Base-by-base conservation (phyloP, 2,797 vertebrate genomes). In the Manis crassicaudata region DNA sequence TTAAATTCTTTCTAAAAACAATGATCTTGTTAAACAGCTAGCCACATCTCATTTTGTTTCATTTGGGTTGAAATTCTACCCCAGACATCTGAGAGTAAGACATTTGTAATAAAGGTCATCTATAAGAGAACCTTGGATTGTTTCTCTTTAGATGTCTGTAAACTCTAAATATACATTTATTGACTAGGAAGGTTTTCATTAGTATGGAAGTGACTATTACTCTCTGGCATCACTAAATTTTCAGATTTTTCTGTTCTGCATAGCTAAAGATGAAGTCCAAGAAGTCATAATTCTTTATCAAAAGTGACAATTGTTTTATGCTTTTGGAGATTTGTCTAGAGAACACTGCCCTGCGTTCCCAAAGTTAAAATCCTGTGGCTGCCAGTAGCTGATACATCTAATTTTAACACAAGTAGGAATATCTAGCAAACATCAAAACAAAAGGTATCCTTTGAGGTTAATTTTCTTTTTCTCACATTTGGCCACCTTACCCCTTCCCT, bases 351-450 rank as follows among this genome's bases (percentile, higher is more conserved):
- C 79, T 84, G 73, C 83, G 7, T 97, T 97, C 96, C 95, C 68
- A 96, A 62, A n/a, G 21, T 75, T 65, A 70, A 75, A 97, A 95
- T 97, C 82, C 50, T 96, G 46, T 83, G 88, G 25, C 73, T 93
- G 43, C 58, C 54, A 32, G 40, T 92, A 60, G 37, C 54, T 60
- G 23, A 88, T 97, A 96, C 83, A 93, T 97, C 92, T 98, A 94
- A 97, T 98, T 98, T 98, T 98, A 98, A 96, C 95, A 94, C 84
- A 97, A 96, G 97, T 93, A 81, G 97, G 92, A 95, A 79, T 13
- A 46, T 87, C 89, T 96, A 93, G 93, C 97, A 97, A 97, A 95
- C 94, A 96, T 96, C 94, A 97, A 96, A 97, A 82, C 94, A 92
- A 97, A 97, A 97, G 70, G 65, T 68, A n/a, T 84, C 93, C 94